Conservation (phyloP, 1,140 invertebrate genomes). For the Fopius arisanus region DNA sequence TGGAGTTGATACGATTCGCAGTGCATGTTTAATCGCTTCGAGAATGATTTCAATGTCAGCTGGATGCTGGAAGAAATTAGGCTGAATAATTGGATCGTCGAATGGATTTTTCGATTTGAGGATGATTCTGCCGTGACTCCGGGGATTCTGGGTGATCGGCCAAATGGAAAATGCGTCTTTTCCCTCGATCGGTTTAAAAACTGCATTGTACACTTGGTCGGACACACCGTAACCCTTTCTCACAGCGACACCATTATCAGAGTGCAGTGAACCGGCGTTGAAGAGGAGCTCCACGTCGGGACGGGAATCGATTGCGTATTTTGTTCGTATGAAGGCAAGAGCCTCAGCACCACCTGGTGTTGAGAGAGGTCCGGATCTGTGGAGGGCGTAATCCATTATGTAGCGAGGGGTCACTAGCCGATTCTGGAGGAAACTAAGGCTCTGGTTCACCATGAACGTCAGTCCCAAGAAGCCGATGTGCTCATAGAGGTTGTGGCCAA, state of each 20-base stretch:
- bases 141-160: conserved; percentile 64
- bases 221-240: conserved; percentile 65
- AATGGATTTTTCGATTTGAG: conserved; percentile 74
- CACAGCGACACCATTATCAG: conserved; percentile 71
- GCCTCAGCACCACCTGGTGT: conserved; percentile 66
- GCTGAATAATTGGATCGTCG: conserved; percentile 80
- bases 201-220: conserved; percentile 58
- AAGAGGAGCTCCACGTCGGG: conserved; percentile 70
- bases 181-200: conserved; percentile 59
- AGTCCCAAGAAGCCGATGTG: conserved; percentile 76
- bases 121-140: conserved; percentile 76
- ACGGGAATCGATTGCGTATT: conserved; percentile 60
- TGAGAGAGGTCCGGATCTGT: conserved; percentile 61
- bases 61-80: conserved; percentile 78
- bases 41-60: conserved; percentile 73
- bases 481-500: conserved; percentile 78
- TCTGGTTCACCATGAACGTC: conserved; percentile 65
- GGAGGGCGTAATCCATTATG: conserved; percentile 58
- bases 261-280: conserved; percentile 62
- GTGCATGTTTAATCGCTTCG: conserved; percentile 69
- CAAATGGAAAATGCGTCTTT: conserved; percentile 65
- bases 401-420: conserved; percentile 34
- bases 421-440: conserved; percentile 46
- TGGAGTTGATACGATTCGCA: conserved; percentile 65
- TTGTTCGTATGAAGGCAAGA: conserved; percentile 63